These are phyloP conservation scores for Montipora foliosa DNA, from an alignment of 64 coral and sea anemone species.

Conservation along the genomic window DNA sequence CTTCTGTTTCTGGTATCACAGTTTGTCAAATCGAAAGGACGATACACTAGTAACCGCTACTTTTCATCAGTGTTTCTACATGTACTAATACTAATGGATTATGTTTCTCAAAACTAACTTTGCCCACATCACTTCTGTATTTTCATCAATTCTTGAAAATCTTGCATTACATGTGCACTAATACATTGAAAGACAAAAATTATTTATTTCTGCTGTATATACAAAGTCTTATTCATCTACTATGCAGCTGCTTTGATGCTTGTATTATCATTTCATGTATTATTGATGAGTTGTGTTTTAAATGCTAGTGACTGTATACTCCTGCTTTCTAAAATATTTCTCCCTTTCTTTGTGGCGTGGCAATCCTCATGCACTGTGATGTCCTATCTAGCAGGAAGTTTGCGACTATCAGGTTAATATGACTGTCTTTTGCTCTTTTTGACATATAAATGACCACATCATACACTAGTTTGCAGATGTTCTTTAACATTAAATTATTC, in stretches of 20 bases:
- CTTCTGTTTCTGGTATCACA: no score
- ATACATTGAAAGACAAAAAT: no score
- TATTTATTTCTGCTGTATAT: background rate
- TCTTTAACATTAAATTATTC: background rate
- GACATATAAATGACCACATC: background rate
- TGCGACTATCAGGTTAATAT: conserved; percentile 97
- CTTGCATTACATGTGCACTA: no score
- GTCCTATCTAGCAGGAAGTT: conserved; percentile 78
- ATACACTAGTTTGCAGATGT: background rate
- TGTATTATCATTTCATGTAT: conserved; percentile 20
- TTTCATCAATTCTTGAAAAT: background rate
- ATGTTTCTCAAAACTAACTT: no score
- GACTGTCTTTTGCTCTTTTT: conserved; percentile 58
- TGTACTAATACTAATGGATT: background rate
- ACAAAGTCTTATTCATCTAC: background rate
- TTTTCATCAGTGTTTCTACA: background rate
- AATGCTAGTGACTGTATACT: conserved; percentile 22
- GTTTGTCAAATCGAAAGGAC: background rate
- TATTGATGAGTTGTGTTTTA: conserved; percentile 49
- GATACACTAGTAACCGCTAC: background rate
- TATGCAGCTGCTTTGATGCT: conserved; percentile 44
- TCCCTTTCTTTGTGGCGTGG: conserved; percentile 74
- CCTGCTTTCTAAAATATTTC: conserved; percentile 54
- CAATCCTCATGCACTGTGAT: conserved; percentile 53
- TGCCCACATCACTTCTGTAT: no score